Evolutionary conservation across 2,888 invertebrate genomes (phyloP).

Genomic region (Tromatobia lineatoria): DNA sequence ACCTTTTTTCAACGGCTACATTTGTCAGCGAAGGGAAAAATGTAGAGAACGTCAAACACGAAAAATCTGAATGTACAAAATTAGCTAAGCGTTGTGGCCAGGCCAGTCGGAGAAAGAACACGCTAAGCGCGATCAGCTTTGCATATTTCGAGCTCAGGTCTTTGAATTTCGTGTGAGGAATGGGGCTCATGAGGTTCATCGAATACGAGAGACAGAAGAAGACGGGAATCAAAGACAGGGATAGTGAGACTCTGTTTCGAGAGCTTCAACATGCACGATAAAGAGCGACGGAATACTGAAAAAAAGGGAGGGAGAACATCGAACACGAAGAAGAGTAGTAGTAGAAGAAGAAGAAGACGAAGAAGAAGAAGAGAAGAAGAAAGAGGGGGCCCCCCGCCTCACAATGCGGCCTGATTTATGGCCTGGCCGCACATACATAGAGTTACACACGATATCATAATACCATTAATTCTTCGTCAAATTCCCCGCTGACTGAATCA

Average conservation of each 20-base stretch:
- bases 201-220: constrained; percentile 38
- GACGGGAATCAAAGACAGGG: background rate
- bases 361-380: constrained; percentile 87
- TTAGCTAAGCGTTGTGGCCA: constrained; percentile 19
- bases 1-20: constrained; percentile 21
- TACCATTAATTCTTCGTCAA: constrained; percentile 86
- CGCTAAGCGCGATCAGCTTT: constrained; percentile 45
- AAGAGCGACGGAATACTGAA: constrained; percentile 86
- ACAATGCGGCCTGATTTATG: constrained; percentile 85
- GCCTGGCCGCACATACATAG: constrained; percentile 84
- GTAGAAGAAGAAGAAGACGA: constrained; percentile 85
- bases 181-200: constrained; percentile 30
- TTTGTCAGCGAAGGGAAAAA: constrained; percentile 8
- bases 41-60: background rate
- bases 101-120: constrained; percentile 5
- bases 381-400: constrained; percentile 78
- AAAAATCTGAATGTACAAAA: constrained; percentile 39
- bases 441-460: constrained; percentile 86
- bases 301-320: constrained; percentile 85
- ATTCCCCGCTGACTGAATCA: constrained; percentile 86
- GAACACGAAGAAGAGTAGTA: constrained; percentile 84
- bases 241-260: constrained; percentile 33
- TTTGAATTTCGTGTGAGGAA: constrained; percentile 2
- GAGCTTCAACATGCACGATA: constrained; percentile 56
- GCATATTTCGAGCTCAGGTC: constrained; percentile 37